These are phyloP conservation scores for Callimorpha dominula DNA, from an alignment of 2,888 invertebrate genomes.

Conservation along the genomic window DNA sequence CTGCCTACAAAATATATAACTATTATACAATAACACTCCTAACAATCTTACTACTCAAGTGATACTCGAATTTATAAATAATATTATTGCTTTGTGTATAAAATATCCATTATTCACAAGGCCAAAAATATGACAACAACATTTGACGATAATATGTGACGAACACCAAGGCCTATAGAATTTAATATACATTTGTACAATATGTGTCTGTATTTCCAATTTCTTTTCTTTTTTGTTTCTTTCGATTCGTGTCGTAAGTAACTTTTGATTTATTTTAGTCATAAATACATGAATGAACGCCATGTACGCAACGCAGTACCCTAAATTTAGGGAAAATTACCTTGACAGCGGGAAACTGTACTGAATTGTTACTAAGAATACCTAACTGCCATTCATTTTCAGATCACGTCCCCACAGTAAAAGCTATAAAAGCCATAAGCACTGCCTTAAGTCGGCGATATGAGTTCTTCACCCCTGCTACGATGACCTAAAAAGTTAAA, in stretches of 20 bases:
- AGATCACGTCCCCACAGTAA: constrained; percentile 57
- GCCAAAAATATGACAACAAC: neutral
- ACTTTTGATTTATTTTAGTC: too few species aligned
- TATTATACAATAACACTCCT: too few species aligned
- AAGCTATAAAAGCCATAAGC: constrained; percentile 33
- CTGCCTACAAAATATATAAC: too few species aligned
- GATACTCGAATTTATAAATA: too few species aligned
- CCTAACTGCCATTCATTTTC: constrained; percentile 60
- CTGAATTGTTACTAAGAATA: constrained; percentile 50
- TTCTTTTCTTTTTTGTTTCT: too few species aligned
- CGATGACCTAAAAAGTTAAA: constrained; percentile 43
- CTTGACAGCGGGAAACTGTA: neutral
- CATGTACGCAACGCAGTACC: neutral
- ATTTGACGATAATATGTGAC: neutral
- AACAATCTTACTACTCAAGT: too few species aligned
- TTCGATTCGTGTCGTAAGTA: too few species aligned
- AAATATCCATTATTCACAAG: neutral
- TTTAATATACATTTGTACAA: too few species aligned
- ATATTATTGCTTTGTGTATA: neutral
- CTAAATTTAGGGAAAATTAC: constrained; percentile 1
- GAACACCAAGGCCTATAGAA: neutral
- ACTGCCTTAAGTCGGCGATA: constrained; percentile 49
- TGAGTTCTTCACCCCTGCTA: constrained; percentile 50
- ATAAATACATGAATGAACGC: too few species aligned
- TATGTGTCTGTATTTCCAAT: too few species aligned